Evolutionary conservation across 2,888 invertebrate species (phyloP).

Genomic region (Entomobrya multifasciata): DNA sequence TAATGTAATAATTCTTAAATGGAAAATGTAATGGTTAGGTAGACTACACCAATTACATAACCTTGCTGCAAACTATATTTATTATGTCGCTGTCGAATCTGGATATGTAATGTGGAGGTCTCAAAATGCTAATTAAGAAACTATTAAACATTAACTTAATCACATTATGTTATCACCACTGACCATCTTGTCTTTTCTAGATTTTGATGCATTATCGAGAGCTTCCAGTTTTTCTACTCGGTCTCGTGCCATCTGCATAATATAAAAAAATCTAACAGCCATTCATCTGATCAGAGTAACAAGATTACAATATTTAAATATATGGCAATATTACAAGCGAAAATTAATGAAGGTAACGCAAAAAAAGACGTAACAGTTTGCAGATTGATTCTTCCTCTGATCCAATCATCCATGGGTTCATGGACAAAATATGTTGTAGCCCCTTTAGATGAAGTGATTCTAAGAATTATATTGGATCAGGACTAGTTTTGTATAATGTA

Average conservation of each 20-base stretch:
- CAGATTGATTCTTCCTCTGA: conserved; percentile 45
- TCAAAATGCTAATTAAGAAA: conserved; percentile 62
- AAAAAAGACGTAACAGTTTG: conserved; percentile 52
- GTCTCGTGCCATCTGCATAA: conserved; percentile 66
- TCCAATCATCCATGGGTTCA: conserved; percentile 28
- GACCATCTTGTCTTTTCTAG: conserved; percentile 37
- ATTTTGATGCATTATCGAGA: conserved; percentile 37
- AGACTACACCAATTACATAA: neutral
- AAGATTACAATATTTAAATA: neutral
- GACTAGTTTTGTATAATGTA: no score
- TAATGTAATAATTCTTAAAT: neutral
- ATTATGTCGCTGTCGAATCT: neutral
- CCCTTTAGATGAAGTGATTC: no score
- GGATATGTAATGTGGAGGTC: neutral
- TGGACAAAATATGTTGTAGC: neutral
- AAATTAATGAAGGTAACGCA: neutral
- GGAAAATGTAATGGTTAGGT: no score
- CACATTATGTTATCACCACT: conserved; percentile 46
- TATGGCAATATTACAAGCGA: neutral
- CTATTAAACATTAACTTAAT: conserved; percentile 55
- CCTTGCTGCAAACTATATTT: neutral
- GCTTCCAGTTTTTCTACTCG: conserved; percentile 18
- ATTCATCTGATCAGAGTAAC: neutral
- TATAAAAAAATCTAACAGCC: conserved; percentile 27
- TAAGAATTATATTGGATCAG: no score